Conservation (phyloP, 1,140 invertebrate genomes). For the Drosophila yakuba region DNA sequence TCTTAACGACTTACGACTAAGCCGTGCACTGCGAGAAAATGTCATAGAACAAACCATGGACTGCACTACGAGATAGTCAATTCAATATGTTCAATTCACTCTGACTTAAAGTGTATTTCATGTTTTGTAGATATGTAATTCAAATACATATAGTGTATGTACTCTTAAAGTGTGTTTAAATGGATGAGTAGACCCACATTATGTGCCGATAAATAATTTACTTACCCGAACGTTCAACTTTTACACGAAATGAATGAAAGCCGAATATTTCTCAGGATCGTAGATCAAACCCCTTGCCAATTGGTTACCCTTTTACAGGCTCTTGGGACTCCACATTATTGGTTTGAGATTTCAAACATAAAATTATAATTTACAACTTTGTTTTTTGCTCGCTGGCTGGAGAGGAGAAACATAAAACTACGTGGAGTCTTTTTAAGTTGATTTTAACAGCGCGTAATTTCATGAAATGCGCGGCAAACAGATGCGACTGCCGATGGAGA, state of each 20-base stretch:
- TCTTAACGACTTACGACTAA: conserved; percentile 52
- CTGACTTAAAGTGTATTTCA: not conserved
- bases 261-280: not conserved
- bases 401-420: conserved; percentile 69
- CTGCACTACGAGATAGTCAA: too few relatives aligned
- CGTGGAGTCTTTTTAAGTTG: conserved; percentile 77
- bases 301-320: conserved; percentile 39
- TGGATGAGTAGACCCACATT: not conserved
- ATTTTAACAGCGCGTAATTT: conserved; percentile 76
- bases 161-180: not conserved
- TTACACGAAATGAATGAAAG: conserved; percentile 2
- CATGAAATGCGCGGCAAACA: conserved; percentile 61
- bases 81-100: too few relatives aligned
- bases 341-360: conserved; percentile 76
- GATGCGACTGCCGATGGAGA: conserved; percentile 17
- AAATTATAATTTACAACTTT: conserved; percentile 83
- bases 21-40: conserved; percentile 8
- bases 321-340: conserved; percentile 43
- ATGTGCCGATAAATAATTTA: conserved; percentile 10
- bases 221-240: conserved; percentile 9
- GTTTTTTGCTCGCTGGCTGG: conserved; percentile 53
- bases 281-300: conserved; percentile 20
- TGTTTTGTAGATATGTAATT: not conserved
- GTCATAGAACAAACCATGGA: not conserved
- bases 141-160: not conserved